Evolutionary conservation across 2,888 invertebrate genomes (phyloP).

Genomic region (Eilema sororculum): DNA sequence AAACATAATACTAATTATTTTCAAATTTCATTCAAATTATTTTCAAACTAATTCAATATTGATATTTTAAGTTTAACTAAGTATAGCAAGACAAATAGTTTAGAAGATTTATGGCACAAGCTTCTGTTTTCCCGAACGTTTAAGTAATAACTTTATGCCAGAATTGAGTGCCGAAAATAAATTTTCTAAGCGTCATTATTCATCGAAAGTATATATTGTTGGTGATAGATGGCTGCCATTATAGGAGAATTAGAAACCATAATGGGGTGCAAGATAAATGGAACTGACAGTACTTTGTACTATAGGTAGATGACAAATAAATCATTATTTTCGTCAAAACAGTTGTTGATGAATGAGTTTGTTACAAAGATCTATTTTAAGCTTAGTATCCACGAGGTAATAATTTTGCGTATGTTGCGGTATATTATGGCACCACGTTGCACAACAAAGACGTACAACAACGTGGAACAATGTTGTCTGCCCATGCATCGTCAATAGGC

Average conservation of each 20-base stretch:
- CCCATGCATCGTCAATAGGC: too few species aligned
- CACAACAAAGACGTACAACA: too few species aligned
- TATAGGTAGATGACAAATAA: background rate
- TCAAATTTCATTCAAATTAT: background rate
- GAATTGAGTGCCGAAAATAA: constrained; percentile 64
- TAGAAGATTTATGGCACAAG: constrained; percentile 39
- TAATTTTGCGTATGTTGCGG: too few species aligned
- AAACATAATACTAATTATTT: background rate
- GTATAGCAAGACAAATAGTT: constrained; percentile 39
- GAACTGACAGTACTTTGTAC: background rate
- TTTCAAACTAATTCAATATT: constrained; percentile 20
- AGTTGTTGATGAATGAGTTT: too few species aligned
- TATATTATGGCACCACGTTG: too few species aligned
- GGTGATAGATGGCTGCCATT: constrained; percentile 72
- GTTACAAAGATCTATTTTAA: too few species aligned
- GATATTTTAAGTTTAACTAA: constrained; percentile 22
- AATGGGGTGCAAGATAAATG: constrained; percentile 4
- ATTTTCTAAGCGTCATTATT: constrained; percentile 77
- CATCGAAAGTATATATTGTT: constrained; percentile 74
- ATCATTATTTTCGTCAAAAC: background rate
- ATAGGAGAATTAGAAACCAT: constrained; percentile 45
- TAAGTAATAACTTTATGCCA: constrained; percentile 63
- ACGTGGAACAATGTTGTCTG: too few species aligned
- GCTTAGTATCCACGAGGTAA: too few species aligned
- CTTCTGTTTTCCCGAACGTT: constrained; percentile 37